phyloP scores from a whole-genome alignment of 2,797 vertebrate species.

The Hemitrygon akajei region DNA sequence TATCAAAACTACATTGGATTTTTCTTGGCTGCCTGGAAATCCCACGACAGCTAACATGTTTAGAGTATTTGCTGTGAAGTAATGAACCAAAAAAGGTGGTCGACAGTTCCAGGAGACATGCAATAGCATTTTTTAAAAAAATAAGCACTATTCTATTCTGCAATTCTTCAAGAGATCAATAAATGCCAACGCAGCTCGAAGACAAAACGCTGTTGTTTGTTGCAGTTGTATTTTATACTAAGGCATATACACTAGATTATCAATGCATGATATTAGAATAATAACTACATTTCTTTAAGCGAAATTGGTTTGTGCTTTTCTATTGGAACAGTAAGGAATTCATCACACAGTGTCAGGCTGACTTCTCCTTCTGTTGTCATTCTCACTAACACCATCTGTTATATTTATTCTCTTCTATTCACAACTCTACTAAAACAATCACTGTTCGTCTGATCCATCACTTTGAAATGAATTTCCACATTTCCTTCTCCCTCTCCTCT shows the following conservation, averaged over 20 bases:
- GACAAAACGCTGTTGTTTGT: background rate
- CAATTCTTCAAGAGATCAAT: too few relatives aligned
- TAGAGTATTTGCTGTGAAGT: background rate
- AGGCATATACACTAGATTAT: background rate
- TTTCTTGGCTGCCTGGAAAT: background rate
- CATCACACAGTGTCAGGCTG: background rate
- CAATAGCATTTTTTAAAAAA: background rate
- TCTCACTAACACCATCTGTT: constrained; percentile 2
- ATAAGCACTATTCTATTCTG: too few relatives aligned
- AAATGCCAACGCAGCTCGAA: too few relatives aligned
- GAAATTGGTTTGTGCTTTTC: background rate
- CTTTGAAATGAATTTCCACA: background rate
- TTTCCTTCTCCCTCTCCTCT: background rate
- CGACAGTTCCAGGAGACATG: background rate
- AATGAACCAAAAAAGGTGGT: background rate
- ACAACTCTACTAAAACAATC: constrained; percentile 5
- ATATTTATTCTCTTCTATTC: background rate
- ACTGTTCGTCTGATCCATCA: background rate
- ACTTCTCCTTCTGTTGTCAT: constrained; percentile 1
- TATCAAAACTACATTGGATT: background rate
- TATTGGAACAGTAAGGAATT: constrained; percentile 20
- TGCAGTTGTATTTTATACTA: background rate
- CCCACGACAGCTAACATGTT: background rate
- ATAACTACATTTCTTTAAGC: background rate
- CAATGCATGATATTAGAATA: background rate